Conservation (phyloP, 1,140 invertebrate genomes). For the Ceratina australensis region DNA sequence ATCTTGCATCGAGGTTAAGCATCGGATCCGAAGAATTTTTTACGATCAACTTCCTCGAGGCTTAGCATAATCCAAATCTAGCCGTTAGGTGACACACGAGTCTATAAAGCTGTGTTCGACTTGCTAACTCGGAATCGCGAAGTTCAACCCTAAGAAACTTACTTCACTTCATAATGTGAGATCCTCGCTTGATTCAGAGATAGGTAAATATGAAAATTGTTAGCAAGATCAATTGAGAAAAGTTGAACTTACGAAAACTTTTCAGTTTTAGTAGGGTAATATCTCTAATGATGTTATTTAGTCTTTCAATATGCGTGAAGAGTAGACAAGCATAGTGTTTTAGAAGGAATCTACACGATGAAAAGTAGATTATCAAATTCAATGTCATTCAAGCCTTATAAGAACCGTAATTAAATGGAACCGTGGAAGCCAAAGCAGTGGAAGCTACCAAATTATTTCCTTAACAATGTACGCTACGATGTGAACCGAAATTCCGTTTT, state of each 20-base stretch:
- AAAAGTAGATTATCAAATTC: constrained; percentile 17
- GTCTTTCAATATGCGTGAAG: background rate
- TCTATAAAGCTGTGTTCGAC: background rate
- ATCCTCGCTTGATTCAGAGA: background rate
- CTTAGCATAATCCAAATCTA: background rate
- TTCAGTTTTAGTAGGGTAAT: background rate
- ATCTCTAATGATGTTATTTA: background rate
- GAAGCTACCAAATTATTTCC: background rate
- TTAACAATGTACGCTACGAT: background rate
- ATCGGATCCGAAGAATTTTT: constrained; percentile 8
- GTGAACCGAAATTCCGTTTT: background rate
- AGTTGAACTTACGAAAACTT: no score
- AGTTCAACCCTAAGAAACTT: background rate
- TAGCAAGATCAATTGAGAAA: no score
- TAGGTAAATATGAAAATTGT: no score
- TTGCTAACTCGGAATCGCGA: no score
- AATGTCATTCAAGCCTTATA: constrained; percentile 5
- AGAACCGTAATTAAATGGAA: constrained; percentile 21
- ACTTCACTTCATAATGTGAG: no score
- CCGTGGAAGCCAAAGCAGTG: background rate
- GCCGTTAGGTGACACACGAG: background rate
- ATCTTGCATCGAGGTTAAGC: constrained; percentile 2
- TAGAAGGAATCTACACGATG: no score
- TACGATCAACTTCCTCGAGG: background rate
- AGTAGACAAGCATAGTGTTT: no score